Evolutionary conservation across 1,140 invertebrate species (phyloP), one percentile per base, ranked within the genome.

Genomic region (Drosophila guanche): DNA sequence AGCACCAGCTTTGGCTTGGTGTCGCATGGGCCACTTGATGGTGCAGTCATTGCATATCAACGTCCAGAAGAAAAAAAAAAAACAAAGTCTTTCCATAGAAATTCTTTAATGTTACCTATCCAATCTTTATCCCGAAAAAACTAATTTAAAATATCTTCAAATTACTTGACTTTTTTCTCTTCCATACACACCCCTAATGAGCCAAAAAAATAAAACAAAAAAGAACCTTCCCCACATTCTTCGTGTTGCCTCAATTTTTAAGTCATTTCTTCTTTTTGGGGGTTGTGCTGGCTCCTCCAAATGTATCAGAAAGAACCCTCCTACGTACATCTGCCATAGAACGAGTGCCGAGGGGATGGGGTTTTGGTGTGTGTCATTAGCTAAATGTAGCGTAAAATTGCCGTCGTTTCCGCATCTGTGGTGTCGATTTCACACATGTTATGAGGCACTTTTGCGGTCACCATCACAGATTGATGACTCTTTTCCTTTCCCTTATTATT

Each of bases 361-460:
- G 60, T 53, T 68, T 76, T 70, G 16, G 16, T 20, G 65, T 50
- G 67, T 45, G 75, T 81, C 81, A 88, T 86, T 88, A 86, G 80
- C 69, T 62, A 86, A 86, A 86, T 86, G 81, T 86, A 88, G 78
- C 81, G 68, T 86, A 88, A 86, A 88, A 86, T 86, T 85, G 77
- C 72, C 56, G 71, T 62, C 63, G 62, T 74, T 69, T 79, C 69
- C 57, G 69, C 78, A 81, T 77, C 85, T 81, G 83, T 77, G 83
- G 81, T 86, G 81, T 86, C 81, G 58, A 86, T 86, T 88, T 86
- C 81, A 86, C 83, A 86, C 81, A 86, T 86, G 81, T 77, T 86
- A 85, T 86, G 80, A 77, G 54, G 54, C 57, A 74, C 76, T 85
- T 37, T 59, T 85, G 81, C 74, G 81, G 81, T 86, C 56, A 53